Conservation (phyloP, 2,888 invertebrate genomes). For the Tenthredo mesomela region DNA sequence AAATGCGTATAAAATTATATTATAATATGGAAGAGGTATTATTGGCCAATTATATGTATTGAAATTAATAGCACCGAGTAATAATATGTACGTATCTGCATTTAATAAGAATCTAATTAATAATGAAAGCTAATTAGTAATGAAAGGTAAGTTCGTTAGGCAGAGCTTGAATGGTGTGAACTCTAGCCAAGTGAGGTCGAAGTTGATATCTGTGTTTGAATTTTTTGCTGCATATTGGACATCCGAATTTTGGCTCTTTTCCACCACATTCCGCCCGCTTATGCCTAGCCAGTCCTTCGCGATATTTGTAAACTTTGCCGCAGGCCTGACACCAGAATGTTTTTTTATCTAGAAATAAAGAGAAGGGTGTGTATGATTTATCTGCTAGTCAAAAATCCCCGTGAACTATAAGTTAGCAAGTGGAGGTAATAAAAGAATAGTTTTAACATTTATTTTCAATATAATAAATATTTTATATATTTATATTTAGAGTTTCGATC, state of each 20-base stretch:
- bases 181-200: constrained; percentile 37
- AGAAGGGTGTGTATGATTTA: neutral
- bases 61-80: neutral
- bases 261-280: constrained; percentile 65
- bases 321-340: constrained; percentile 46
- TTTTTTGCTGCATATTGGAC: constrained; percentile 71
- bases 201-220: constrained; percentile 63
- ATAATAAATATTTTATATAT: neutral
- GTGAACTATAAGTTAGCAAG: neutral
- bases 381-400: neutral
- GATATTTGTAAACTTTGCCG: constrained; percentile 57
- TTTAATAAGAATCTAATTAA: neutral
- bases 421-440: neutral
- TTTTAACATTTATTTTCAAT: neutral
- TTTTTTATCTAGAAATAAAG: constrained; percentile 7
- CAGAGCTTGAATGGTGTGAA: constrained; percentile 34
- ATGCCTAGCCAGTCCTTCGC: constrained; percentile 55
- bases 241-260: constrained; percentile 72
- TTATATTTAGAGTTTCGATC: neutral
- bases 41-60: neutral
- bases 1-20: neutral
- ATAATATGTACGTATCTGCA: neutral
- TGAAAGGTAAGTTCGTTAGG: constrained; percentile 5
- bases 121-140: constrained; percentile 31
- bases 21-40: neutral